A percentile compares a stretch with the other conserved stretches of the same genome.
Evolutionary conservation across 2,888 invertebrate species (phyloP).

Genomic region (Drosophila nigricruria): DNA sequence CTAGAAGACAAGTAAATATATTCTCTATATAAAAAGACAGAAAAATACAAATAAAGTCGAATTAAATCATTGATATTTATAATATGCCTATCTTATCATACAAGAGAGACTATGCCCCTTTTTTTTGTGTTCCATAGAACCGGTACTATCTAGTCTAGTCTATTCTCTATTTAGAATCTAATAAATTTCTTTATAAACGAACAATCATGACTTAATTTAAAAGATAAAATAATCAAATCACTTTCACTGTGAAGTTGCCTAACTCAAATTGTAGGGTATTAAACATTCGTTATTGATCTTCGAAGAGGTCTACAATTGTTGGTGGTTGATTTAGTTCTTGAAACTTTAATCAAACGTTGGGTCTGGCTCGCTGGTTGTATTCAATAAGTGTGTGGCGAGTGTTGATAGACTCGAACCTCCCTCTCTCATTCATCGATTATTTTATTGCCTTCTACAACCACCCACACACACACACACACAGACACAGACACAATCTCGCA

Average conservation of each 20-base stretch:
- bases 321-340: constrained; percentile 50
- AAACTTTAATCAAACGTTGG: constrained; percentile 47
- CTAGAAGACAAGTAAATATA: not conserved
- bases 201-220: not conserved
- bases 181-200: not conserved
- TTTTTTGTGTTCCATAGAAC: not conserved
- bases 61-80: constrained; percentile 5
- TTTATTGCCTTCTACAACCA: constrained; percentile 61
- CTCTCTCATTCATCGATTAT: constrained; percentile 57
- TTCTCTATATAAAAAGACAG: not conserved
- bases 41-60: not conserved
- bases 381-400: constrained; percentile 46
- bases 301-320: not conserved
- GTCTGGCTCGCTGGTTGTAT: constrained; percentile 13
- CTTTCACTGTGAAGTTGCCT: not conserved
- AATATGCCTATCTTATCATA: constrained; percentile 1
- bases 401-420: constrained; percentile 47
- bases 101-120: not conserved
- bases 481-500: constrained; percentile 4
- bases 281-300: not conserved
- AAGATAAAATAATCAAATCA: not conserved
- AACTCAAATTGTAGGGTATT: constrained; percentile 20
- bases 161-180: not conserved
- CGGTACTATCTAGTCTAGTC: not conserved
- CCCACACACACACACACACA: constrained; percentile 35